Base-by-base conservation (phyloP, 2,113 vertebrate species). In the Gymnobelideus leadbeateri region DNA sequence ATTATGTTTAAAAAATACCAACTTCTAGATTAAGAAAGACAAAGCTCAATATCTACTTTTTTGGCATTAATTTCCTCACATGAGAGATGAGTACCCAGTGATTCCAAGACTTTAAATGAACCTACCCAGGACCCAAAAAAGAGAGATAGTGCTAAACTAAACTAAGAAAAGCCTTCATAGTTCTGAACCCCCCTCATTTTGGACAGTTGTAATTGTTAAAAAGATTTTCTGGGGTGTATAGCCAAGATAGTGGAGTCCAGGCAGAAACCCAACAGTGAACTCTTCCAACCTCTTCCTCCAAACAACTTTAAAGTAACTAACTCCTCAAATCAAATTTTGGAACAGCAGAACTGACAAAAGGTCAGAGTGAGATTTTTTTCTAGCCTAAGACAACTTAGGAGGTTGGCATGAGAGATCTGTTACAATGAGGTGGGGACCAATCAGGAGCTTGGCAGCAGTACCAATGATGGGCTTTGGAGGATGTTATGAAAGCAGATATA, bases 21-120 rank as follows among this genome's bases (percentile, higher is more conserved):
- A 28, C 54, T 43, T n/a, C 3, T 1, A 31, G 43, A 7, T 1
- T 2, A 21, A 84, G 89, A 28, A 68, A 46, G 52, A 24, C 1
- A 14, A 19, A 1, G 0, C 19, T n/a, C 24, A 1, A 21, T 16
- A 84, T 43, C n/a, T 84, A 43, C 55, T 28, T 51, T 6, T 50
- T 21, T 14, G 1, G 51, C 24, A 50, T 53, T 47, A 0, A 26
- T 37, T 21, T 50, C 53, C 89, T 89, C 23, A 49, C 0, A 16
- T 0, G 0, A 14, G 28, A 16, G 0, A 25, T 31, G 14, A 3
- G 47, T 37, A 25, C 11, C 0, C n/a, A 16, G 14, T 53, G 37
- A 57, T 10, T 49, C 31, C 11, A 4, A 2, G 51, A 23, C 14
- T 9, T 8, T 1, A 1, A 12, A 50, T 12, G 8, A n/a, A 8